phyloP scores from a whole-genome alignment of 2,797 vertebrate genomes.

The Amblyraja radiata region DNA sequence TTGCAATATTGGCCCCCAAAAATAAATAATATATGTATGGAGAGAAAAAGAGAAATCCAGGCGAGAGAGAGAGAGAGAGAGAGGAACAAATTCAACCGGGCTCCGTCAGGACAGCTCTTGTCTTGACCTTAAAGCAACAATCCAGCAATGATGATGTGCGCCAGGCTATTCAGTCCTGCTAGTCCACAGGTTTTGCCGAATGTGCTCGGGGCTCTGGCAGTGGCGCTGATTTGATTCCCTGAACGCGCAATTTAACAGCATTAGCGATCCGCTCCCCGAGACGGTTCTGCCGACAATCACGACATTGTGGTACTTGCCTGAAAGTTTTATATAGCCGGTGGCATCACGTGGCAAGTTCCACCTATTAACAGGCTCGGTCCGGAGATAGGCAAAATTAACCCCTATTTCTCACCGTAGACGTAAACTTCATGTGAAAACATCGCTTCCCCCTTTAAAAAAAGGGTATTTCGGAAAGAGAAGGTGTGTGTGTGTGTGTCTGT shows the following conservation, averaged over 20 bases:
- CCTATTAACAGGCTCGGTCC: conserved; percentile 55
- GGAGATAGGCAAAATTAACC: conserved; percentile 62
- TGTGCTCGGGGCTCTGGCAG: neutral
- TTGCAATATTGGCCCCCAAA: neutral
- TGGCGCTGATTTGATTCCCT: conserved; percentile 40
- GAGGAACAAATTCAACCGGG: neutral
- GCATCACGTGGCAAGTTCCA: conserved; percentile 77
- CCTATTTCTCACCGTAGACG: conserved; percentile 46
- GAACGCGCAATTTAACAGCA: conserved; percentile 44
- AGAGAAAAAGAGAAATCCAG: neutral
- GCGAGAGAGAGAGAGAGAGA: neutral
- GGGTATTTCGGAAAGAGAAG: neutral
- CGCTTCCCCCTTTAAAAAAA: neutral
- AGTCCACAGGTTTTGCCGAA: neutral
- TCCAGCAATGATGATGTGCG: neutral
- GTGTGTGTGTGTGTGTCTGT: too few relatives aligned
- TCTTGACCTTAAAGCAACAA: neutral
- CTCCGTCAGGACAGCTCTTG: neutral
- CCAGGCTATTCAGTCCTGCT: neutral
- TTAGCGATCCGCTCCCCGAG: conserved; percentile 52
- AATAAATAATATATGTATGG: neutral
- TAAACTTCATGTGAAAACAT: conserved; percentile 48
- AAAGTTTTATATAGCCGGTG: conserved; percentile 74
- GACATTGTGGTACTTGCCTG: conserved; percentile 64
- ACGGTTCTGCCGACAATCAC: conserved; percentile 57